phyloP scores from a whole-genome alignment of 2,113 vertebrate genomes.

The Caranx melampygus region DNA sequence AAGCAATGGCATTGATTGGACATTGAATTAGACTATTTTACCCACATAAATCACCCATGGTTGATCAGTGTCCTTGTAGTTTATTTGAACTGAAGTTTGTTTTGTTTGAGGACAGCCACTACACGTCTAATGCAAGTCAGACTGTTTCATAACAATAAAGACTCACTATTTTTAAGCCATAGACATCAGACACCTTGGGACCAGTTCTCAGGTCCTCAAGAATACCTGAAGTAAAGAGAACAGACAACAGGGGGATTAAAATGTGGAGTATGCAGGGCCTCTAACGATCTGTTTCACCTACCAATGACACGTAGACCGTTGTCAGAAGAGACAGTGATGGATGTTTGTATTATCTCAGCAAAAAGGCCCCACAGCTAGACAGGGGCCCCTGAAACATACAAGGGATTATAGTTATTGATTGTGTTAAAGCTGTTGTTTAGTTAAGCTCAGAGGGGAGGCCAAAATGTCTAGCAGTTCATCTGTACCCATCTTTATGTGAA shows the following conservation, averaged over 20 bases:
- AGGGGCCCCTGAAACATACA: neutral
- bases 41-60: too few species aligned
- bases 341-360: neutral
- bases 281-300: neutral
- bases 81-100: too few species aligned
- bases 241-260: neutral
- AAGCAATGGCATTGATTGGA: too few species aligned
- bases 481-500: slow-evolving; percentile 1
- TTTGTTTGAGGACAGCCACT: too few species aligned
- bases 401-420: slow-evolving; percentile 1
- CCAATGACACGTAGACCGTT: neutral
- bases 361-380: neutral
- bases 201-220: neutral
- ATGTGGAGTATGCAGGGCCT: neutral
- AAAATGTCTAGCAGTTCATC: neutral
- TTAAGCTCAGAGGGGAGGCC: neutral
- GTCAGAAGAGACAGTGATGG: neutral
- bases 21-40: too few species aligned
- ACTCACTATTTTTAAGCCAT: too few species aligned
- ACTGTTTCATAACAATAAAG: too few species aligned
- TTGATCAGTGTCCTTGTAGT: too few species aligned
- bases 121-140: too few species aligned
- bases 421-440: slow-evolving; percentile 28
- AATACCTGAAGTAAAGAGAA: neutral
- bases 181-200: neutral